phyloP scores from a whole-genome alignment of 1,140 invertebrate genomes.

The Diploscapter pachys region DNA sequence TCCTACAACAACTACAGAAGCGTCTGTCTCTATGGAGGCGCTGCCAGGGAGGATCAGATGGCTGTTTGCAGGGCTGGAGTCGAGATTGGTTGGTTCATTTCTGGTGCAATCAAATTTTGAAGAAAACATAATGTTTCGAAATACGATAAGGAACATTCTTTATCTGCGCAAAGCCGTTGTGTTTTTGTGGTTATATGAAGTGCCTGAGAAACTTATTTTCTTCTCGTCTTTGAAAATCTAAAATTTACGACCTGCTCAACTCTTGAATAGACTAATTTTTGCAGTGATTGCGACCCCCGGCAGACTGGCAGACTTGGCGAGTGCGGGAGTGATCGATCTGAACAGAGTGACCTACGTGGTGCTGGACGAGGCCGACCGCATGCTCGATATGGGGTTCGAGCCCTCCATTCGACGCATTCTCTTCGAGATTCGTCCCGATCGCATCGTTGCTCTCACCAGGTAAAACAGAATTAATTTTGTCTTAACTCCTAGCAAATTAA shows the following conservation, averaged over 20 bases:
- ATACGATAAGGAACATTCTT: no score
- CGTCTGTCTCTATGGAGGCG: constrained; percentile 90
- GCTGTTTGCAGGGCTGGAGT: constrained; percentile 77
- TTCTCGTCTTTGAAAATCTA: no score
- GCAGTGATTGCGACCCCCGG: constrained; percentile 74
- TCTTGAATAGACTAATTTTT: constrained; percentile 12
- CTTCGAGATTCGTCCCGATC: constrained; percentile 66
- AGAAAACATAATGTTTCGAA: no score
- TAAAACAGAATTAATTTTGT: background rate
- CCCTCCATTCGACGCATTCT: constrained; percentile 79
- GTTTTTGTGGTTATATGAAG: no score
- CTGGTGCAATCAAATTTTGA: no score
- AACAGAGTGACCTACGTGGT: constrained; percentile 71
- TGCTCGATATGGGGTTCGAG: constrained; percentile 82
- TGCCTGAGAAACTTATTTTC: no score
- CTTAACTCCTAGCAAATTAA: background rate
- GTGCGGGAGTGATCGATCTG: constrained; percentile 79
- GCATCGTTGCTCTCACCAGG: constrained; percentile 26
- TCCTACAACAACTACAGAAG: constrained; percentile 67
- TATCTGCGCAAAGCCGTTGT: no score
- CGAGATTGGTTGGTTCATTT: constrained; percentile 81
- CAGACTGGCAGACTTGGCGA: constrained; percentile 87
- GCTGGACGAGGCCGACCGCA: constrained; percentile 80
- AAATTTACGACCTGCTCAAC: background rate
- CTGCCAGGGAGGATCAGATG: constrained; percentile 81